Percentiles rank a stretch among this genome's conserved stretches.
Conservation (phyloP, 23 tunicate species). For the Clavelina lepadiformis region DNA sequence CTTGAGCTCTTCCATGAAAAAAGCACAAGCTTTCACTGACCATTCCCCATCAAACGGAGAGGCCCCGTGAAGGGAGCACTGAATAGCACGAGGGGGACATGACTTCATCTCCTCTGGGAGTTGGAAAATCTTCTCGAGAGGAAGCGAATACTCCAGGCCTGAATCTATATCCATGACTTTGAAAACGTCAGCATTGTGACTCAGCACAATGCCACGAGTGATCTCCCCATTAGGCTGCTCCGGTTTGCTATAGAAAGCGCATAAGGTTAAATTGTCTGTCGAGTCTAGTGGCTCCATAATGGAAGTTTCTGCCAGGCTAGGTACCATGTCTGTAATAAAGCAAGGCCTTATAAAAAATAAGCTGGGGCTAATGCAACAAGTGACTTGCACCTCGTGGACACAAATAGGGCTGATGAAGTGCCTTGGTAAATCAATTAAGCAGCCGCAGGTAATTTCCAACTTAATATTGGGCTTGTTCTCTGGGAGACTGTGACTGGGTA, state of each 20-base stretch:
- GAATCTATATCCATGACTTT: slow-evolving; percentile 5
- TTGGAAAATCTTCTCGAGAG: slow-evolving; percentile 1
- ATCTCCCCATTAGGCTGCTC: background rate
- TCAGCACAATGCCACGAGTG: slow-evolving; percentile 1
- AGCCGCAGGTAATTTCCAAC: background rate
- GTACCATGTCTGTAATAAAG: too few relatives aligned
- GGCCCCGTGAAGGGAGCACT: slow-evolving; percentile 5
- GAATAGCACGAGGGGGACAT: background rate
- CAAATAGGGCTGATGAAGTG: too few relatives aligned
- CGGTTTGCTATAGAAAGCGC: background rate
- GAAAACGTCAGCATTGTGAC: background rate
- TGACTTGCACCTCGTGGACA: too few relatives aligned
- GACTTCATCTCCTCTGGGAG: background rate
- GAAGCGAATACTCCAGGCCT: background rate
- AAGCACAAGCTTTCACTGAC: slow-evolving; percentile 3
- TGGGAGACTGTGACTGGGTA: too few relatives aligned
- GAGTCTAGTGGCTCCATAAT: too few relatives aligned
- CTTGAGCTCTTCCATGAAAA: slow-evolving; percentile 10
- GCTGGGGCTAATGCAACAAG: too few relatives aligned
- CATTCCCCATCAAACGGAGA: background rate
- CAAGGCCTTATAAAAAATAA: too few relatives aligned
- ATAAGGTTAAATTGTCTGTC: background rate
- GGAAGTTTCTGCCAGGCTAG: too few relatives aligned
- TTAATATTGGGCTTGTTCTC: background rate
- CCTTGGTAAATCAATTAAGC: too few relatives aligned